Conservation (phyloP, 2,888 invertebrate species). For the Rotaria macrura region DNA sequence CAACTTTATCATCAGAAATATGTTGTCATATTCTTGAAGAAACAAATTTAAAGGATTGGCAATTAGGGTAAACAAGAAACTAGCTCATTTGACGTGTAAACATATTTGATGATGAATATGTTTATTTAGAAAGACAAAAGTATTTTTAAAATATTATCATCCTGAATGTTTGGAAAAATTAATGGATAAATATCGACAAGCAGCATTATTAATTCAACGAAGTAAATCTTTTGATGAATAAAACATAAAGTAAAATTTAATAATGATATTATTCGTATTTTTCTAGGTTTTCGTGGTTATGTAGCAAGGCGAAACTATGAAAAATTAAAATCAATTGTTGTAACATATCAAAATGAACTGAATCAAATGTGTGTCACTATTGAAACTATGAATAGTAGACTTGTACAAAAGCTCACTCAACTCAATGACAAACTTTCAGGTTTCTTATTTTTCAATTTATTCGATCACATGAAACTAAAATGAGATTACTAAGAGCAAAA, state of each 20-base stretch:
- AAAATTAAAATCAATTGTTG: slow-evolving; percentile 36
- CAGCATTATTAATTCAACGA: slow-evolving; percentile 42
- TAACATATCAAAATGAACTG: slow-evolving; percentile 37
- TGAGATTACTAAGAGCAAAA: no score
- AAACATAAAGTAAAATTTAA: not conserved
- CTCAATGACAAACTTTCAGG: not conserved
- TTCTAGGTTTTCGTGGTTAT: slow-evolving; percentile 38
- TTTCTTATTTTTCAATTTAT: not conserved
- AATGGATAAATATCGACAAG: slow-evolving; percentile 39
- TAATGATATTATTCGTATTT: slow-evolving; percentile 7
- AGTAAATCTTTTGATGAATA: slow-evolving; percentile 34
- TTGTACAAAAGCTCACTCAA: not conserved
- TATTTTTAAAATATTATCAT: slow-evolving; percentile 45
- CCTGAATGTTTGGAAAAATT: slow-evolving; percentile 43
- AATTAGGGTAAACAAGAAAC: slow-evolving; percentile 40
- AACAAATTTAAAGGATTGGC: slow-evolving; percentile 41
- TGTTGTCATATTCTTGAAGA: slow-evolving; percentile 42
- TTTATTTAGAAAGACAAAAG: slow-evolving; percentile 40
- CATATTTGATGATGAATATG: not conserved
- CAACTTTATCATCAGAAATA: slow-evolving; percentile 38
- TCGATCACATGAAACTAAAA: no score
- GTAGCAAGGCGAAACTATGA: slow-evolving; percentile 38
- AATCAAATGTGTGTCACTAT: slow-evolving; percentile 32
- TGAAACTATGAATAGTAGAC: not conserved
- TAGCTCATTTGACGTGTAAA: no score